phyloP scores from a whole-genome alignment of 1,140 invertebrate species.

The Cylas formicarius region DNA sequence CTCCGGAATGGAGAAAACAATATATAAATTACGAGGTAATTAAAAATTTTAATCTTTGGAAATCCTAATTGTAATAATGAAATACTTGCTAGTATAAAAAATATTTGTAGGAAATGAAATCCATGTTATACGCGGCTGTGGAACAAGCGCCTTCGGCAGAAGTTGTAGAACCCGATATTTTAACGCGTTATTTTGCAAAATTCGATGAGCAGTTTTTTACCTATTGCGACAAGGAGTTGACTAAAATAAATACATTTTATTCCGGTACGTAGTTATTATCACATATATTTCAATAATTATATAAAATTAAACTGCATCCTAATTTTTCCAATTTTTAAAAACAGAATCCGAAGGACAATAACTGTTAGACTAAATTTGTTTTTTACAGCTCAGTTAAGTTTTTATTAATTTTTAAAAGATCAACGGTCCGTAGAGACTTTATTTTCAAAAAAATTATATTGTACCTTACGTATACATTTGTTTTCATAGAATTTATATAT shows the following conservation, averaged over 20 bases:
- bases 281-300: slow-evolving; percentile 5
- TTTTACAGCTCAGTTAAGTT: slow-evolving; percentile 4
- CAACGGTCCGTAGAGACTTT: too few species aligned
- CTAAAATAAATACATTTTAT: slow-evolving; percentile 96
- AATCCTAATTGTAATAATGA: slow-evolving; percentile 40
- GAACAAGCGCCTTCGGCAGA: slow-evolving; percentile 84
- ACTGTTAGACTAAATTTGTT: too few species aligned
- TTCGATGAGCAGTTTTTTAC: slow-evolving; percentile 96
- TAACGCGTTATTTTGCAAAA: slow-evolving; percentile 85
- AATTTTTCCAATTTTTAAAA: too few species aligned
- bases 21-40: slow-evolving; percentile 46
- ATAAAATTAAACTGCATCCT: slow-evolving; percentile 1
- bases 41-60: slow-evolving; percentile 99
- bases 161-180: slow-evolving; percentile 78
- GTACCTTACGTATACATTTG: too few species aligned
- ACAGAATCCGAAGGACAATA: too few species aligned
- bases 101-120: slow-evolving; percentile 75
- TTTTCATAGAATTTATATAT: too few species aligned
- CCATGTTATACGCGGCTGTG: slow-evolving; percentile 79
- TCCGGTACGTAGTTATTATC: slow-evolving; percentile 63
- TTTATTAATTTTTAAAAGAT: slow-evolving; percentile 6
- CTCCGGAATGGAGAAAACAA: slow-evolving; percentile 90
- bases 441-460: too few species aligned
- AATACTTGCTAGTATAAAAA: neutral
- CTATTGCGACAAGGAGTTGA: slow-evolving; percentile 89